phyloP scores from a whole-genome alignment of 1,140 invertebrate genomes.

The Brachionus rubens region DNA sequence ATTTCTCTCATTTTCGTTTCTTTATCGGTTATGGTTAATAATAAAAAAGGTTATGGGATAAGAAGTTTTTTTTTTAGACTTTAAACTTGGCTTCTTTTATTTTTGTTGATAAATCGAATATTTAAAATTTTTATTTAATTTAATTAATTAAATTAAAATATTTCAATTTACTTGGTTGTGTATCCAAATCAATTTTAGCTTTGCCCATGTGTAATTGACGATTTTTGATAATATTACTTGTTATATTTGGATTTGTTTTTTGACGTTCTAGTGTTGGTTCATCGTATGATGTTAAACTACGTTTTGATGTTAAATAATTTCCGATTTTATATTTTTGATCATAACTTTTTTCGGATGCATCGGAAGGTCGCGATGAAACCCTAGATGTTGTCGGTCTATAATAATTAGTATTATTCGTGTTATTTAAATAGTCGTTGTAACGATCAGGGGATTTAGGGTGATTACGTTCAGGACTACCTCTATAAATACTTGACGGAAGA shows the following conservation, averaged over 20 bases:
- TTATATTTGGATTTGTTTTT: conserved; percentile 21
- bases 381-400: conserved; percentile 43
- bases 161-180: conserved; percentile 40
- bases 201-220: conserved; percentile 41
- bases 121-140: conserved; percentile 8
- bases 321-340: conserved; percentile 11
- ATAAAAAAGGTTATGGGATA: no score
- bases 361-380: neutral
- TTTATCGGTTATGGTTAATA: no score
- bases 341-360: conserved; percentile 11
- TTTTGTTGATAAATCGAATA: conserved; percentile 15
- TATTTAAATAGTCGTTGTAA: conserved; percentile 2
- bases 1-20: no score
- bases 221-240: conserved; percentile 22
- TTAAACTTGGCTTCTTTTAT: no score
- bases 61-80: no score
- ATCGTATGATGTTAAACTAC: conserved; percentile 36
- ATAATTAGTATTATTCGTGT: neutral
- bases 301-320: conserved; percentile 37
- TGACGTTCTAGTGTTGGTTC: conserved; percentile 5
- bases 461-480: conserved; percentile 22
- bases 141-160: conserved; percentile 8
- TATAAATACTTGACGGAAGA: conserved; percentile 26
- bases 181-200: conserved; percentile 43
- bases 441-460: conserved; percentile 19